Evolutionary conservation across 2,113 vertebrate genomes (phyloP).

Genomic region (Lophius piscatorius): DNA sequence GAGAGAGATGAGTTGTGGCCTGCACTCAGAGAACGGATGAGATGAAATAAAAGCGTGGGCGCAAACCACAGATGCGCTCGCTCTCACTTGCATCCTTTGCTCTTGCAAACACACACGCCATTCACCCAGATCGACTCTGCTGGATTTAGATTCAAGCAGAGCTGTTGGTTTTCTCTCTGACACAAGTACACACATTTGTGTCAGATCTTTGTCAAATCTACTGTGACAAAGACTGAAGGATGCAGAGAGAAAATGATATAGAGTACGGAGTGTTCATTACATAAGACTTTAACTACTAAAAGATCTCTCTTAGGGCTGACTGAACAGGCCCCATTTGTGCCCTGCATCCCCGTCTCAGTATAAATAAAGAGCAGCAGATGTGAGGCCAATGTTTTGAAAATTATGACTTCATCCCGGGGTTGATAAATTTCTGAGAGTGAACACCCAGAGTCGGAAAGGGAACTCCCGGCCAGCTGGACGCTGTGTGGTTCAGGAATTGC

Average conservation of each 20-base stretch:
- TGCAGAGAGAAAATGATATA: background rate
- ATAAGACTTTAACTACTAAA: background rate
- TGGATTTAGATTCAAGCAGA: constrained; percentile 9
- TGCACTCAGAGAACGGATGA: constrained; percentile 36
- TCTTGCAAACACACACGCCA: constrained; percentile 39
- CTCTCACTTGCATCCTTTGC: constrained; percentile 47
- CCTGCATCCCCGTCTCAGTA: constrained; percentile 1
- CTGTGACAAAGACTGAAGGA: too few species aligned
- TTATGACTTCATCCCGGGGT: constrained; percentile 38
- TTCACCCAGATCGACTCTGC: constrained; percentile 13
- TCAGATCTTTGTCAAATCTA: too few species aligned
- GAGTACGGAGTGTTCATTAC: too few species aligned
- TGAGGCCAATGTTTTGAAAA: constrained; percentile 36
- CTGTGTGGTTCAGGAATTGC: constrained; percentile 17
- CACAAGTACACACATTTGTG: too few species aligned
- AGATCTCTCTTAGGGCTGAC: background rate
- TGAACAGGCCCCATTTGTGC: background rate
- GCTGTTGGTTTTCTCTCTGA: background rate
- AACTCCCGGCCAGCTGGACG: constrained; percentile 60
- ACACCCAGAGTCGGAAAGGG: constrained; percentile 31
- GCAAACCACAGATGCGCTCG: constrained; percentile 62
- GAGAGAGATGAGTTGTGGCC: constrained; percentile 25
- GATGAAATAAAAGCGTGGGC: constrained; percentile 27
- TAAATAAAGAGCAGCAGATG: constrained; percentile 50
- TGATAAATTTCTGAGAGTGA: constrained; percentile 23